Conservation (phyloP, 2,113 vertebrate genomes). For the Oriolus oriolus region DNA sequence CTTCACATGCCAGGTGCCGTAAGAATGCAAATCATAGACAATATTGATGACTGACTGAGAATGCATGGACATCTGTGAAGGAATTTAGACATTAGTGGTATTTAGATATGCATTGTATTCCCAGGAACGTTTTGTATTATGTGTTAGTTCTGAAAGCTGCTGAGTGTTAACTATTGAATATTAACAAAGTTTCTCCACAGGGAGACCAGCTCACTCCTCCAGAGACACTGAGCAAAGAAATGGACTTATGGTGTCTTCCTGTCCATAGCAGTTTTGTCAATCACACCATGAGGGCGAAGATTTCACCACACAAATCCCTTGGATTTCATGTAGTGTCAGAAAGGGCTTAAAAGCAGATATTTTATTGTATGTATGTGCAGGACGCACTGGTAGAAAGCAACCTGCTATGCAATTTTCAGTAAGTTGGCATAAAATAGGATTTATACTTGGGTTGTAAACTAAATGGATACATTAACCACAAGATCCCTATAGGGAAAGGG, state of each 20-base stretch:
- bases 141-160: not conserved
- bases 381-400: not conserved
- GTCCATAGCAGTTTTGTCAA: not conserved
- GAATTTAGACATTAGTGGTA: not conserved
- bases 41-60: not conserved
- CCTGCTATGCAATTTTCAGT: not conserved
- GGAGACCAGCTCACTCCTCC: not conserved
- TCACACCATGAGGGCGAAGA: not conserved
- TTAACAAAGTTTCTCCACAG: not conserved
- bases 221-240: not conserved
- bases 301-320: not conserved
- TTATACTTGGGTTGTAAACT: constrained; percentile 20
- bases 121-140: not conserved
- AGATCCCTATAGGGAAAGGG: constrained; percentile 11
- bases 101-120: not conserved
- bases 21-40: not conserved
- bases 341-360: not conserved
- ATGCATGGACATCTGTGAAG: not conserved
- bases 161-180: not conserved
- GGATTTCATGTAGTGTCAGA: not conserved
- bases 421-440: constrained; percentile 19
- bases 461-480: constrained; percentile 25
- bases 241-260: not conserved
- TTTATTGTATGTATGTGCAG: not conserved
- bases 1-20: not conserved